phyloP scores from a whole-genome alignment of 30 jellyfish, hydroid and myxozoan species.

The Chironex yamaguchii region DNA sequence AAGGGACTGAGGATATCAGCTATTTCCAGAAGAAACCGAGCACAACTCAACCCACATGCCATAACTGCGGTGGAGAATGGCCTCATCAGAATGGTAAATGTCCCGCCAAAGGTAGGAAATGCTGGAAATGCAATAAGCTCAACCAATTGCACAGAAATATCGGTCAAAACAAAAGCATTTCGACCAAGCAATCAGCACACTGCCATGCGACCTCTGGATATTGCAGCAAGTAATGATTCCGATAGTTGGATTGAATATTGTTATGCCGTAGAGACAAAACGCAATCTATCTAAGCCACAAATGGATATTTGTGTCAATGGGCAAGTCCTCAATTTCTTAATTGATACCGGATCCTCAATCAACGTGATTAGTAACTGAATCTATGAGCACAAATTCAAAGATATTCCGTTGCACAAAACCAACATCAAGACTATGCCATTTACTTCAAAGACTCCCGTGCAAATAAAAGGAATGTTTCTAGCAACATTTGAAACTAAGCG shows the following conservation, averaged over 20 bases:
- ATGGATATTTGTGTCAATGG: conserved; percentile 26
- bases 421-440: conserved; percentile 15
- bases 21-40: not conserved
- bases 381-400: conserved; percentile 16
- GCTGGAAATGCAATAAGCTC: conserved; percentile 2
- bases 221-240: conserved; percentile 1
- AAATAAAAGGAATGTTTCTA: conserved; percentile 35
- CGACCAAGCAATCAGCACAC: too few species aligned
- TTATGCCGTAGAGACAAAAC: conserved; percentile 12
- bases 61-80: not conserved
- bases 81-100: not conserved
- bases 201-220: conserved; percentile 25
- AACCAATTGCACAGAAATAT: conserved; percentile 38
- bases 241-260: conserved; percentile 36
- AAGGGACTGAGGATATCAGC: not conserved
- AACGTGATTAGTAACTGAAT: conserved; percentile 11
- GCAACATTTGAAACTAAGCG: conserved; percentile 20
- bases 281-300: conserved; percentile 12
- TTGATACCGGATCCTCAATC: conserved; percentile 68
- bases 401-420: conserved; percentile 18
- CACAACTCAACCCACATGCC: not conserved
- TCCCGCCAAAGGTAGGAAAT: conserved; percentile 37
- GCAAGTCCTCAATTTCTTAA: not conserved
- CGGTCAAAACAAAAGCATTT: not conserved
- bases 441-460: conserved; percentile 13